A percentile compares a stretch with the other conserved stretches of the same genome.
phyloP scores from a whole-genome alignment of 2,797 vertebrate species.

The Peromyscus nudipes region DNA sequence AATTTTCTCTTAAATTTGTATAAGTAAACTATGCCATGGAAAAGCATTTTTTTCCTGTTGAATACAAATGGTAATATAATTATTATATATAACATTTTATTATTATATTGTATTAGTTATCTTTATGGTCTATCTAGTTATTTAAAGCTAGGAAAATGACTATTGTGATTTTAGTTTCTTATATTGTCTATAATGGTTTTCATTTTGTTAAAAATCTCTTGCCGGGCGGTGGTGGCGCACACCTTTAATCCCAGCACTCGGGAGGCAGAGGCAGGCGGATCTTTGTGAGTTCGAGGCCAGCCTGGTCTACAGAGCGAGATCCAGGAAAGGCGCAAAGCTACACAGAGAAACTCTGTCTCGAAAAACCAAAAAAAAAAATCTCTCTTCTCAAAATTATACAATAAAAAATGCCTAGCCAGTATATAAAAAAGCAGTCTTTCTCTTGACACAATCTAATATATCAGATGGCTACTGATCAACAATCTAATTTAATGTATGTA shows the following conservation, averaged over 20 bases:
- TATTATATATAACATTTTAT: neutral
- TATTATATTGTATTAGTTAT: neutral
- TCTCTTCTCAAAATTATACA: constrained; percentile 31
- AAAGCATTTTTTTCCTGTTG: neutral
- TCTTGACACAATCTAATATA: constrained; percentile 17
- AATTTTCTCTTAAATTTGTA: neutral
- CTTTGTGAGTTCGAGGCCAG: no score
- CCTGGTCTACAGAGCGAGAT: no score
- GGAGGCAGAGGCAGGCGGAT: no score
- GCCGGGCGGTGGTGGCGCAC: no score
- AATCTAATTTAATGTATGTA: constrained; percentile 52
- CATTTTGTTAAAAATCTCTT: constrained; percentile 40
- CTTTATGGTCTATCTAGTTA: neutral
- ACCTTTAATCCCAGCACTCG: no score
- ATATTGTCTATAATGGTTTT: neutral
- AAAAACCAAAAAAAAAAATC: constrained; percentile 58
- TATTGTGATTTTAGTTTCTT: neutral
- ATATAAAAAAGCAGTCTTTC: neutral
- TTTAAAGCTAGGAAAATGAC: constrained; percentile 50
- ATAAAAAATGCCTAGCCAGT: neutral
- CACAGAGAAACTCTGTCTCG: no score
- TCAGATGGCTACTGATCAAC: neutral
- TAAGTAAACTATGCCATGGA: neutral
- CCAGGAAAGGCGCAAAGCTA: no score
- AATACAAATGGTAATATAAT: neutral